Evolutionary conservation across 2,888 invertebrate species (phyloP).

Genomic region (Pollenia amentaria): DNA sequence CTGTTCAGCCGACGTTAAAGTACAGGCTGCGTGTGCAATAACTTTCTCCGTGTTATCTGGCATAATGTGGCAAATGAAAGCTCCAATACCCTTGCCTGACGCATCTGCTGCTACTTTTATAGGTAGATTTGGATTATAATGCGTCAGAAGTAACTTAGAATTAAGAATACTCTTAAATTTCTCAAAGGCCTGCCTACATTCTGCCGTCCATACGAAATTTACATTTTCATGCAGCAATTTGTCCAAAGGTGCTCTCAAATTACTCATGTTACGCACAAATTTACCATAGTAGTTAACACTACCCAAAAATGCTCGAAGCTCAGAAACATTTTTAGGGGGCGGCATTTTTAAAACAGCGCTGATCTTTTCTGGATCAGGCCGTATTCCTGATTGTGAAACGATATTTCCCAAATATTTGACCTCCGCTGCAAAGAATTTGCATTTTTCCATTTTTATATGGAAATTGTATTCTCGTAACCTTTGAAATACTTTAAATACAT

Average conservation of each 20-base stretch:
- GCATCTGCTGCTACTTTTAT: constrained; percentile 7
- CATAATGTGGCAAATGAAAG: not conserved
- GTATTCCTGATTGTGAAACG: not conserved
- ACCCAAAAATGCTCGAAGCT: constrained; percentile 7
- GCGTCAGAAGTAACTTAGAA: not conserved
- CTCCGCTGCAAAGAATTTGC: constrained; percentile 21
- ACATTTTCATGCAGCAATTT: constrained; percentile 5
- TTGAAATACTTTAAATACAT: not conserved
- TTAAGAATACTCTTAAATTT: not conserved
- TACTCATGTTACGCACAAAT: constrained; percentile 22
- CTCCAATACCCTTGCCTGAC: not conserved
- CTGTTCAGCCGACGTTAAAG: constrained; percentile 57
- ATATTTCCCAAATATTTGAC: constrained; percentile 26
- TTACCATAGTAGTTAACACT: constrained; percentile 42
- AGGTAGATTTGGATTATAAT: not conserved
- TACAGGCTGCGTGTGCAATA: constrained; percentile 11
- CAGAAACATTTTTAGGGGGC: constrained; percentile 3
- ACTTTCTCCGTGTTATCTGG: constrained; percentile 6
- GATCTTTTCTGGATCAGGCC: constrained; percentile 28
- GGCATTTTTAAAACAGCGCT: constrained; percentile 11
- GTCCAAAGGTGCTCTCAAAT: constrained; percentile 28
- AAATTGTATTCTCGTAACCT: constrained; percentile 22
- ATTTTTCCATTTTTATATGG: constrained; percentile 26
- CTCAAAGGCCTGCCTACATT: not conserved
- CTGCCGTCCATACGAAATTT: not conserved